Conservation (phyloP, 2,797 vertebrate genomes). For the Holocentrus rufus region DNA sequence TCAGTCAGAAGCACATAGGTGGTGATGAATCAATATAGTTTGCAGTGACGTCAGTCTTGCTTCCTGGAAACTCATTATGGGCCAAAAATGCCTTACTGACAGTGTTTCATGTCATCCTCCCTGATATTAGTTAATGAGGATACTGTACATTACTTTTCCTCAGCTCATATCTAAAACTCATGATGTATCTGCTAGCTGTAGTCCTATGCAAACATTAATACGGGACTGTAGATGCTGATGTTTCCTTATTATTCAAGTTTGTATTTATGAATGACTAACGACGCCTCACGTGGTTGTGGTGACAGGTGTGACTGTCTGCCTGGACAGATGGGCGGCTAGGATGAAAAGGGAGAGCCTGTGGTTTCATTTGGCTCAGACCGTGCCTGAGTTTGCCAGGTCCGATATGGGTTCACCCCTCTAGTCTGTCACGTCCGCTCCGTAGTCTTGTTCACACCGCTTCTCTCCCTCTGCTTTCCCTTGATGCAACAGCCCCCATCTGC, state of each 20-base stretch:
- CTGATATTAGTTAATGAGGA: background rate
- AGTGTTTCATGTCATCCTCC: background rate
- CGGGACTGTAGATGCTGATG: background rate
- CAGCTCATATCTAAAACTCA: background rate
- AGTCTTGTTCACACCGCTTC: background rate
- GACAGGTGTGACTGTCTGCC: constrained; percentile 26
- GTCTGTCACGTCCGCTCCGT: background rate
- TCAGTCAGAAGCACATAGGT: constrained; percentile 20
- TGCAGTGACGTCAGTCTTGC: constrained; percentile 8
- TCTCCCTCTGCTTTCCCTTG: too few species aligned
- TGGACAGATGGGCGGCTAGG: constrained; percentile 26
- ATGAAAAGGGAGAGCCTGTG: background rate
- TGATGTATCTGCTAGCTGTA: background rate
- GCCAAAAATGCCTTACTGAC: background rate
- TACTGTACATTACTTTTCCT: too few species aligned
- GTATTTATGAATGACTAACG: constrained; percentile 16
- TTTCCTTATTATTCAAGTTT: background rate
- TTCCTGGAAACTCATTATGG: constrained; percentile 26
- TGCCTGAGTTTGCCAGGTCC: background rate
- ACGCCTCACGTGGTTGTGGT: constrained; percentile 2
- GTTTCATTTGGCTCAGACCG: background rate
- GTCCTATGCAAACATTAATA: background rate
- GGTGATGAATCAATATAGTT: background rate
- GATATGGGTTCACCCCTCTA: background rate
- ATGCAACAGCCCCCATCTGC: background rate